These are phyloP conservation scores for Phrynosoma blainvillii DNA, from an alignment of 2,113 vertebrate species.

Conservation along the genomic window DNA sequence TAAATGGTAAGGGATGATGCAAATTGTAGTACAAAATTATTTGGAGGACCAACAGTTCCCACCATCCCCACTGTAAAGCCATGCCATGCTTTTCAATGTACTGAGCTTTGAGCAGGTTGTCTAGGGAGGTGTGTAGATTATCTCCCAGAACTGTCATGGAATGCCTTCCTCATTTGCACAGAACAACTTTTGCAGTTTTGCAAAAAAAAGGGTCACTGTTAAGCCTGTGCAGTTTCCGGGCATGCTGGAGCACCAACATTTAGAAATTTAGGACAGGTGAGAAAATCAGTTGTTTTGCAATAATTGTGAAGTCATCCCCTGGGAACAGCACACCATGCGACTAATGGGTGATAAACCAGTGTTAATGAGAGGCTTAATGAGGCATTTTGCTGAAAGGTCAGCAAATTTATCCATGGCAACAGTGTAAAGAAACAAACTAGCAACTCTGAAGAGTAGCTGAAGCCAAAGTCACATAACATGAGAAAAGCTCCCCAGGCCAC, in stretches of 20 bases:
- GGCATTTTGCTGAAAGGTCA: constrained; percentile 11
- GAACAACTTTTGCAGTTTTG: background rate
- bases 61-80: no score
- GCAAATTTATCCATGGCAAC: constrained; percentile 3
- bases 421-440: background rate
- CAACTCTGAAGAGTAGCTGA: background rate
- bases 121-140: background rate
- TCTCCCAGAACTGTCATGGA: background rate
- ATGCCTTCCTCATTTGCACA: background rate
- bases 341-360: constrained; percentile 12
- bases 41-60: no score
- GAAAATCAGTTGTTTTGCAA: background rate
- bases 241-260: background rate
- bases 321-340: background rate
- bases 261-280: constrained; percentile 1
- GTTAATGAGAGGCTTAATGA: constrained; percentile 28
- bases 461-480: background rate
- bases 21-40: no score
- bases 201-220: background rate
- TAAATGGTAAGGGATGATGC: no score
- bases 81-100: background rate
- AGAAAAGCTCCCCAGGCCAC: background rate
- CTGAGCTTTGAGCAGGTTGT: background rate
- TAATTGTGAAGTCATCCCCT: constrained; percentile 4
- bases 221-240: background rate